Percentiles rank a stretch among this genome's conserved stretches.
phyloP scores from a whole-genome alignment of 1,140 invertebrate genomes.

The Trypoxylus dichotomus region DNA sequence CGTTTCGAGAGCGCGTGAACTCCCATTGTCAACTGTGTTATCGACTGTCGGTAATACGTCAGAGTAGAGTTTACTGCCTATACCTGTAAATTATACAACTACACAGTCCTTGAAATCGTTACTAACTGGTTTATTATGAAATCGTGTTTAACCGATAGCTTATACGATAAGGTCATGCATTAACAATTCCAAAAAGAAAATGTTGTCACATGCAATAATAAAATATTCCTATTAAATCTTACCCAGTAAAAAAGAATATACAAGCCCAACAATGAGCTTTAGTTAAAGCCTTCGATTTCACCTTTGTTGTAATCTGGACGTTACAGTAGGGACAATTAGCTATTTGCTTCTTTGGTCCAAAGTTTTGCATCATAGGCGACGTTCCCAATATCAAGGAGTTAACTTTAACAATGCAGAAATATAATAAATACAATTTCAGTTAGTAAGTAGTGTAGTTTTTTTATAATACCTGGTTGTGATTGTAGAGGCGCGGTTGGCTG shows the following conservation, averaged over 20 bases:
- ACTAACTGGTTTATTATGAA: too few relatives aligned
- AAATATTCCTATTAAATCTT: neutral
- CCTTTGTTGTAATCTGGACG: neutral
- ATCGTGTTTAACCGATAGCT: too few relatives aligned
- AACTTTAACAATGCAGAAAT: neutral
- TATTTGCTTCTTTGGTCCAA: neutral
- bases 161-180: too few relatives aligned
- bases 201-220: too few relatives aligned
- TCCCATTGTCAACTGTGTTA: too few relatives aligned
- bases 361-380: neutral
- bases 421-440: neutral
- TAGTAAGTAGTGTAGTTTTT: neutral
- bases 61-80: too few relatives aligned
- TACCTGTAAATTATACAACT: too few relatives aligned
- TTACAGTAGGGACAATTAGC: neutral
- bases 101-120: too few relatives aligned
- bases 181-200: too few relatives aligned
- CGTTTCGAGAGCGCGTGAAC: too few relatives aligned
- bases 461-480: neutral
- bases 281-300: neutral
- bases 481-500: neutral
- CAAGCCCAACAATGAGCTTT: constrained; percentile 6
- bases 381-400: neutral
- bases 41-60: too few relatives aligned
- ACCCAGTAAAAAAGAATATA: constrained; percentile 6